These are phyloP conservation scores for Andrena minutula DNA, from an alignment of 2,888 invertebrate species.

Conservation along the genomic window DNA sequence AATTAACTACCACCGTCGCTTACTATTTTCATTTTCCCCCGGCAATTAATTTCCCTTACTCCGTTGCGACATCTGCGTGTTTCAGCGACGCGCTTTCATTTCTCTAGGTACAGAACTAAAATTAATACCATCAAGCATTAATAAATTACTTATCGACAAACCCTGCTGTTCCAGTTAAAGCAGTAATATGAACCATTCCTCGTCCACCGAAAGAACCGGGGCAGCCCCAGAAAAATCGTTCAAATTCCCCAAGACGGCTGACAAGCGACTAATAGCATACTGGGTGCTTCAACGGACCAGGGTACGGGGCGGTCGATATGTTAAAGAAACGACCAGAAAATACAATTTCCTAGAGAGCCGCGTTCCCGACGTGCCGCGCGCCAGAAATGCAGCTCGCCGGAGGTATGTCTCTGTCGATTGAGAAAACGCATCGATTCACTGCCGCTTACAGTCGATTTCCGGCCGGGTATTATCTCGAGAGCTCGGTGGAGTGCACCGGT, in stretches of 20 bases:
- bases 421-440: constrained; percentile 47
- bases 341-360: constrained; percentile 41
- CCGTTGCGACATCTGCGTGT: too few species aligned
- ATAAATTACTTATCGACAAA: too few species aligned
- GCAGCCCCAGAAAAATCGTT: too few species aligned
- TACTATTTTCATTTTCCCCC: too few species aligned
- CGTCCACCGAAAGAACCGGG: too few species aligned
- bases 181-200: too few species aligned
- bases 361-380: constrained; percentile 12
- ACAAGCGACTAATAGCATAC: background rate
- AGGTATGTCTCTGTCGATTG: constrained; percentile 23
- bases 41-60: too few species aligned
- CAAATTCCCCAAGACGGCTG: background rate
- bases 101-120: too few species aligned
- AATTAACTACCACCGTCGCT: too few species aligned
- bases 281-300: background rate
- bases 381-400: background rate
- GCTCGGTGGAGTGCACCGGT: background rate
- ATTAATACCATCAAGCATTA: too few species aligned
- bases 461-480: constrained; percentile 59
- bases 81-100: too few species aligned
- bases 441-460: constrained; percentile 59
- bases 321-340: constrained; percentile 36
- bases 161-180: too few species aligned
- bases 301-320: constrained; percentile 20